phyloP scores from a whole-genome alignment of 2,797 vertebrate genomes.

The Arctocebus calabarensis region DNA sequence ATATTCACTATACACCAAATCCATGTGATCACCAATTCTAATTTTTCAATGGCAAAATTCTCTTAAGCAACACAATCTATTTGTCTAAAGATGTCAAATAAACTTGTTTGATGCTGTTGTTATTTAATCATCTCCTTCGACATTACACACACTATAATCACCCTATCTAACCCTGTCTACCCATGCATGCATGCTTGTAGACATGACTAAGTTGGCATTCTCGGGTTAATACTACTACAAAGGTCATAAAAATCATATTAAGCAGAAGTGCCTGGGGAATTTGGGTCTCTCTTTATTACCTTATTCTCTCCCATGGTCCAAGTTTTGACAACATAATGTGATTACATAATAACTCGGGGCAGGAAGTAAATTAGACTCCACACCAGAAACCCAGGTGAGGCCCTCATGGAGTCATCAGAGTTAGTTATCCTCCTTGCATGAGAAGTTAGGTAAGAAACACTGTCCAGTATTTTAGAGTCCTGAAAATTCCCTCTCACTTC shows the following conservation, averaged over 20 bases:
- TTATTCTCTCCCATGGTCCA: constrained; percentile 54
- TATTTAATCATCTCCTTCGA: constrained; percentile 51
- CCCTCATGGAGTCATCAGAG: constrained; percentile 49
- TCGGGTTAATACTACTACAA: constrained; percentile 53
- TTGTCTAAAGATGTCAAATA: constrained; percentile 59
- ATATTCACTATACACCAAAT: constrained; percentile 3
- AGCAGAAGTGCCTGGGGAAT: constrained; percentile 59
- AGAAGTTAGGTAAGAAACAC: constrained; percentile 56
- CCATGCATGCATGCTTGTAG: not conserved
- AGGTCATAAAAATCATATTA: constrained; percentile 71
- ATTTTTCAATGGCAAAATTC: constrained; percentile 54
- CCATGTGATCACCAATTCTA: not conserved
- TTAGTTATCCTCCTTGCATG: constrained; percentile 12
- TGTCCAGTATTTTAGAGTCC: not conserved
- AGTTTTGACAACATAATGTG: constrained; percentile 75
- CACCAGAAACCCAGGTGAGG: constrained; percentile 61
- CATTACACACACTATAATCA: not conserved
- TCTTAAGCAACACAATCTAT: constrained; percentile 45
- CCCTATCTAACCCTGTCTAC: not conserved
- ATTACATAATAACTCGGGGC: constrained; percentile 73
- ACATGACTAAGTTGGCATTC: constrained; percentile 49
- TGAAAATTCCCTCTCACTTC: constrained; percentile 32
- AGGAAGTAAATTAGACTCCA: constrained; percentile 71
- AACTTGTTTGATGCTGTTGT: constrained; percentile 37
- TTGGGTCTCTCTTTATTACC: constrained; percentile 62